Evolutionary conservation across 2,888 invertebrate genomes (phyloP), one percentile per base, ranked within the genome.

Genomic region (Xestobium rufovillosum): DNA sequence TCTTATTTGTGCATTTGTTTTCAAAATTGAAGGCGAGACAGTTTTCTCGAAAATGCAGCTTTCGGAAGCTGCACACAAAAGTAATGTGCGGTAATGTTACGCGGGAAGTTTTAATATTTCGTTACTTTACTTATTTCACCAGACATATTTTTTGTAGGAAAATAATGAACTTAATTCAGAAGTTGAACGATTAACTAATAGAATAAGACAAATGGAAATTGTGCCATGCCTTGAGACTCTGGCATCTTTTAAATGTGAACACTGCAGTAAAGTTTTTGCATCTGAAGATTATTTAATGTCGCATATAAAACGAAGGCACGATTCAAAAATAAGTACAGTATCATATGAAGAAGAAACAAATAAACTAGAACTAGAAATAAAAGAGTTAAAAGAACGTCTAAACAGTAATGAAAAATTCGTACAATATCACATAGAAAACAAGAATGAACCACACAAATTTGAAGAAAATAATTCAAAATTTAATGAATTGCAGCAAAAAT

Each of bases 191-290:
- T 57, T 73, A 6, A 76, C n/a, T n/a, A n/a, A n/a, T n/a, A n/a
- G n/a, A n/a, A n/a, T n/a, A n/a, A 6, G 51, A 56, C 38, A 73
- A 41, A 72, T 73, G 30, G 68, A 69, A 56, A 57, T 75, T 27
- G 66, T 68, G 50, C 69, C 66, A 42, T 48, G 75, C 12, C 72
- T 65, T 49, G 71, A 70, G 43, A 72, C 68, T 12, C 63, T 65
- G 31, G 13, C 44, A 11, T 52, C 57, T 26, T 73, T 71, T 38
- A 68, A 77, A 68, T 83, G 83, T 51, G 66, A 61, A 25, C 70
- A 72, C 52, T 83, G 83, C 51, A 71, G 73, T n/a, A 83, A 82
- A 63, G 71, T 74, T 4, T 82, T 82, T 56, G 61, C 78, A 31
- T 74, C 78, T 42, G 72, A 77, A 51, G 69, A 75, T 38, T 81